Evolutionary conservation across 1,140 invertebrate genomes (phyloP), one percentile per base, ranked within the genome.

Genomic region (Drosophila lini): DNA sequence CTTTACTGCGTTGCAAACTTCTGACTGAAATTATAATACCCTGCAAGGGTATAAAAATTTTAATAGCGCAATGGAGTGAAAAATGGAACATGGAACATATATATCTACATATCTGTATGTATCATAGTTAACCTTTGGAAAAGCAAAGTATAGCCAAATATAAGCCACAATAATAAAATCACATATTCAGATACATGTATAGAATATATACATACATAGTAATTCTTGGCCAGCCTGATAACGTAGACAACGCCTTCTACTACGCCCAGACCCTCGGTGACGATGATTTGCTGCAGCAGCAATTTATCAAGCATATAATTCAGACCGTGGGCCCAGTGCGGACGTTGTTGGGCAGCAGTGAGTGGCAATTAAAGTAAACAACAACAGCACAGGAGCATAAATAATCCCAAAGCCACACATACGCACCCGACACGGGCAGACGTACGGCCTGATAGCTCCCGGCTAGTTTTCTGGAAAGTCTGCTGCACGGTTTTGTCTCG

Each of bases 311-410:
- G 78, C 64, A 78, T 75, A 78, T 78, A 83, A 81, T 81, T 82
- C 64, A 78, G 60, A 62, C 52, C 61, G 57, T 62, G 61, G 42
- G 65, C 32, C 40, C 50, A 56, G 34, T 47, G 48, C 60, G 50
- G 40, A 42, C 34, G 41, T 38, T 68, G 48, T 59, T 44, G 62
- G 52, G 38, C 31, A 42, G 34, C 59, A 75, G 63, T 55, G 69
- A 81, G 70, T 70, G 68, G 80, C 77, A 83, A 83, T 83, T 83
- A 83, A 83, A 83, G 75, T 80, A 83, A 82, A 83, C 75, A 78
- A 78, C 61, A 56, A 45, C 41, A 65, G 58, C 59, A 53, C 28
- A 19, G 28, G 28, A 19, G 48, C 48, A 55, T 70, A 65, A 67
- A 67, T 70, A 67, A 55, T 70, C 48, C 50, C 42, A 19, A 41